Conservation (phyloP, 1,140 invertebrate species). For the Magallana gigas region DNA sequence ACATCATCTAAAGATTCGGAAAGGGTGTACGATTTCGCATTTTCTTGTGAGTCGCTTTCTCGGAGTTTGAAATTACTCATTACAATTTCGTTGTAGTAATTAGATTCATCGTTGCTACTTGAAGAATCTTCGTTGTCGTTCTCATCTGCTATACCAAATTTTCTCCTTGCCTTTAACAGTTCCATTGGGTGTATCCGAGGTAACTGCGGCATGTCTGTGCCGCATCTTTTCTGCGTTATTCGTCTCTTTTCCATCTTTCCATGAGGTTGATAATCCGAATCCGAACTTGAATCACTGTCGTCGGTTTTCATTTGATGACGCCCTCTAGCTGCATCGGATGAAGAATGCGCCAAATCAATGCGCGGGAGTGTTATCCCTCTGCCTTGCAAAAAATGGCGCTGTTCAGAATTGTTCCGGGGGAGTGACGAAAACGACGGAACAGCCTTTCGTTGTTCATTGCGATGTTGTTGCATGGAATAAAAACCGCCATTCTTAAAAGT, state of each 20-base stretch:
- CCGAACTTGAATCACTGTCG: constrained; percentile 32
- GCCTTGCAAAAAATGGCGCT: constrained; percentile 57
- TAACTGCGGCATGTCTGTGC: background rate
- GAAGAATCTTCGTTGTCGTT: constrained; percentile 15
- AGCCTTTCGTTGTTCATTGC: constrained; percentile 32
- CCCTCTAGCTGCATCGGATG: background rate
- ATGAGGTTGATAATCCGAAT: background rate
- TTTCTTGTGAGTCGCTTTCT: background rate
- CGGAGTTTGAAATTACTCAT: constrained; percentile 35
- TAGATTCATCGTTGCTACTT: constrained; percentile 11
- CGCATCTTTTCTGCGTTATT: constrained; percentile 20
- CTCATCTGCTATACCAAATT: constrained; percentile 22
- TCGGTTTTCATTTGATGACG: background rate
- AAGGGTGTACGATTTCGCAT: background rate
- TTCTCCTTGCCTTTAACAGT: background rate
- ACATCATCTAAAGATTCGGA: background rate
- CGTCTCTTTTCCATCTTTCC: constrained; percentile 4
- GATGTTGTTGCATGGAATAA: constrained; percentile 55
- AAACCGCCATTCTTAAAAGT: constrained; percentile 62
- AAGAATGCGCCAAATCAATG: background rate
- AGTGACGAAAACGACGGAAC: constrained; percentile 53
- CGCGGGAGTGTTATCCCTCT: constrained; percentile 64
- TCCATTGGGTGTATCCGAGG: constrained; percentile 4
- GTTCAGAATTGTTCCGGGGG: constrained; percentile 16
- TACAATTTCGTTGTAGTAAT: constrained; percentile 40